Percentiles rank a stretch among this genome's conserved stretches.
phyloP scores from a whole-genome alignment of 2,113 vertebrate species.

The Numenius arquata region DNA sequence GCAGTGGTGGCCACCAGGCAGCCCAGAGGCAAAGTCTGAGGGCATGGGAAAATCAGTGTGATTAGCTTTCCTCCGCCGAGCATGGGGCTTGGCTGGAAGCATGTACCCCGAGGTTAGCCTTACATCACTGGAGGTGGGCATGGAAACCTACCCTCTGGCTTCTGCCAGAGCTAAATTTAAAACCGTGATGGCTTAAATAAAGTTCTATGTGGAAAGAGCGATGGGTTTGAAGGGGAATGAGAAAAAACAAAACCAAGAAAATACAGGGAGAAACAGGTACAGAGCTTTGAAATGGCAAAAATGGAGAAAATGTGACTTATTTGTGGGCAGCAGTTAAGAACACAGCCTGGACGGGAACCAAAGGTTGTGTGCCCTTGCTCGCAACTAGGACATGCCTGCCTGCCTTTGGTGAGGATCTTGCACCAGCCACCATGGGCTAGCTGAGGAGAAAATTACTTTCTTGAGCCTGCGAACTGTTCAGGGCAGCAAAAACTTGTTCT shows the following conservation, averaged over 20 bases:
- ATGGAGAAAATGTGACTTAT: background rate
- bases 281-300: background rate
- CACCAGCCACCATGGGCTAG: background rate
- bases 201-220: background rate
- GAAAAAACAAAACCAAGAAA: background rate
- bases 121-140: background rate
- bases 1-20: background rate
- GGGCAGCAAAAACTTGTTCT: background rate
- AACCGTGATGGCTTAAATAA: background rate
- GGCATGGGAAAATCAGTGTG: background rate
- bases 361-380: background rate
- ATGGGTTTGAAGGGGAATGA: background rate
- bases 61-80: background rate
- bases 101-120: background rate
- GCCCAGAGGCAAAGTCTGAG: background rate
- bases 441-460: background rate
- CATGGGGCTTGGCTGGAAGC: background rate
- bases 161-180: constrained; percentile 24
- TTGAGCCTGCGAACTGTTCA: background rate
- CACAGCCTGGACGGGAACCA: background rate
- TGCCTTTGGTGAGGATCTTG: background rate
- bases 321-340: background rate
- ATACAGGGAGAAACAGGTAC: background rate
- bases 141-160: background rate
- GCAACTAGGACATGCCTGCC: background rate